Evolutionary conservation across 2,797 vertebrate genomes (phyloP), one percentile per base, ranked within the genome.

Genomic region (Chromobotia macracanthus): DNA sequence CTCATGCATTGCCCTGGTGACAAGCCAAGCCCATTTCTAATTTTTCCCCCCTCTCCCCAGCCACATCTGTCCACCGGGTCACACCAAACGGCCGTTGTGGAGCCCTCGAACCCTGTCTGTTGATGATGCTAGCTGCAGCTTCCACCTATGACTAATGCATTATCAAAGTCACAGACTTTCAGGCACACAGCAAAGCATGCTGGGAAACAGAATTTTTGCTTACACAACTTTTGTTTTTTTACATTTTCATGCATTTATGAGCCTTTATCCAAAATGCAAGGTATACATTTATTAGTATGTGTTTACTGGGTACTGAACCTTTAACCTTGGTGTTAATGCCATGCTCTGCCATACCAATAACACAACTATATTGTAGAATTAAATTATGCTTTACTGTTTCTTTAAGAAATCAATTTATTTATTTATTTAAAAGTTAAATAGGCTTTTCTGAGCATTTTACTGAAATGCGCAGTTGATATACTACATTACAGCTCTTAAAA

Each of bases 1-100:
- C 71, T 89, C 88, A 76, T 93, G 92, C 93, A 91, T 94, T 90
- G 91, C 90, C 91, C 92, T 87, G 86, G 90, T 94, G 94, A 95
- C 94, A 94, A 71, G 87, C 90, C 90, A 88, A 84, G 90, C 89
- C 92, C 89, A 87, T 91, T 90, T 93, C 93, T 93, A 92, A 92
- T 91, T 87, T 86, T 10, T 87, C 69, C 80, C 53, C 70, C 65
- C 71, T 60, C 66, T 51, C 82, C 70, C 60, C 19, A n/a, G 41
- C 66, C 82, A 73, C 56, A 74, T 75, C 80, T 61, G 74, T 80
- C 35, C 55, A 50, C 21, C 3, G 50, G 60, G 35, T 58, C n/a
- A 31, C 66, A 51, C n/a, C 3, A 44, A 60, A 21, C 9, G 51
- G 64, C 41, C 75, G 6, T 71, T 55, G 51, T 16, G 10, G 44